These are phyloP conservation scores for Poeciliopsis paucimaculata DNA, from an alignment of 2,797 vertebrate species.

Conservation along the genomic window DNA sequence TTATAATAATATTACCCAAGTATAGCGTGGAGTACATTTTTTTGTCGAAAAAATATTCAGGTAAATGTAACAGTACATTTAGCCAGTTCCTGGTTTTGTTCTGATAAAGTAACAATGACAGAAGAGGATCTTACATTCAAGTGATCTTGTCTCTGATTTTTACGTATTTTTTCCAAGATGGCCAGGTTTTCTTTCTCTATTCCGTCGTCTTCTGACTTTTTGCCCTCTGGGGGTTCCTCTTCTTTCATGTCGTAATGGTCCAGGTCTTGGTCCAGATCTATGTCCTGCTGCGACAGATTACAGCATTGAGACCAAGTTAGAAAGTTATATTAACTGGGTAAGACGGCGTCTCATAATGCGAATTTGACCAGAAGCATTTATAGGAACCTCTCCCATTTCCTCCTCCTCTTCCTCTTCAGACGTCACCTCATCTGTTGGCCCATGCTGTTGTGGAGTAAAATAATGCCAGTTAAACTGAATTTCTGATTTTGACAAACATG, in stretches of 20 bases:
- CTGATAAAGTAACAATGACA: not conserved
- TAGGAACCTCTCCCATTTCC: conserved; percentile 93
- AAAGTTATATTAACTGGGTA: not conserved
- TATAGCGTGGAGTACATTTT: too few species aligned
- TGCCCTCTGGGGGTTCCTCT: conserved; percentile 92
- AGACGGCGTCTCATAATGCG: not conserved
- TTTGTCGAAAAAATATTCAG: too few species aligned
- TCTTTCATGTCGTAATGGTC: conserved; percentile 99
- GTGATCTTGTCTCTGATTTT: conserved; percentile 99
- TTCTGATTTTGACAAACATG: not conserved
- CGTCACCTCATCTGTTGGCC: conserved; percentile 89
- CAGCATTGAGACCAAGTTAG: not conserved
- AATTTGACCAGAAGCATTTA: conserved; percentile 10
- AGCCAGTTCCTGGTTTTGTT: not conserved
- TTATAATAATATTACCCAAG: too few species aligned
- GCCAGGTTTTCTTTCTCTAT: conserved; percentile 98
- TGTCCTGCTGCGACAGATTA: conserved; percentile 83
- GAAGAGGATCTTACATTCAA: conserved; percentile 90
- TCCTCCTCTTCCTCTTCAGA: conserved; percentile 97
- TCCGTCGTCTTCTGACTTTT: conserved; percentile 96
- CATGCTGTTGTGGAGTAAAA: conserved; percentile 63
- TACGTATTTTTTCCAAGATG: conserved; percentile 97
- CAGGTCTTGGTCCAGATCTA: conserved; percentile 88
- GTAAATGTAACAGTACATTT: too few species aligned
- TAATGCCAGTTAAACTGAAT: not conserved